Conservation (phyloP, 2,797 vertebrate species). For the Chelonia mydas region DNA sequence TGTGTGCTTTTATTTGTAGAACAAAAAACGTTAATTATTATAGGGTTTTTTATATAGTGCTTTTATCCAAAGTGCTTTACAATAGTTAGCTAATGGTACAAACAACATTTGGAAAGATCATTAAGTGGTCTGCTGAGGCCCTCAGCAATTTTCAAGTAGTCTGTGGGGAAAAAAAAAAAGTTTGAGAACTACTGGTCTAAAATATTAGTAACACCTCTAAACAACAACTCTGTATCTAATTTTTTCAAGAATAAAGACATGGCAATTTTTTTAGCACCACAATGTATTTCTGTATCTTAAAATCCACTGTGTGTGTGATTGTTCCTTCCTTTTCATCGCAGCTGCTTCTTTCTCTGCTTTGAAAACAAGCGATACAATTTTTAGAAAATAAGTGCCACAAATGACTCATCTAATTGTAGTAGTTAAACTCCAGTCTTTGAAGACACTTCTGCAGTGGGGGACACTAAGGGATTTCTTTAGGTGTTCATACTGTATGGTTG, state of each 20-base stretch:
- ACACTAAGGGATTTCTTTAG: constrained; percentile 1
- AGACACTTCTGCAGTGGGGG: constrained; percentile 24
- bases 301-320: constrained; percentile 26
- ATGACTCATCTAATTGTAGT: constrained; percentile 74
- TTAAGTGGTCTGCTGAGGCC: too few species aligned
- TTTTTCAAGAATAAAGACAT: not conserved
- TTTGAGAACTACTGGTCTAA: not conserved
- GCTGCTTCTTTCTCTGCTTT: constrained; percentile 57
- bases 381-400: constrained; percentile 69
- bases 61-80: too few species aligned
- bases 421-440: constrained; percentile 60
- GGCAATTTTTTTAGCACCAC: not conserved
- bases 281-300: constrained; percentile 33
- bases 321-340: constrained; percentile 55
- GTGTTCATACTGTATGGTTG: accelerated
- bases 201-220: not conserved
- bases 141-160: too few species aligned
- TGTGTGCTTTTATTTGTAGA: too few species aligned
- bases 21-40: too few species aligned
- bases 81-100: too few species aligned
- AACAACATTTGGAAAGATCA: too few species aligned
- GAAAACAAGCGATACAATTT: constrained; percentile 67
- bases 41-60: too few species aligned
- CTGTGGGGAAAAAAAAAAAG: too few species aligned
- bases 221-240: constrained; percentile 17